Conservation (phyloP, 2,888 invertebrate species). For the Drosophila mimica region DNA sequence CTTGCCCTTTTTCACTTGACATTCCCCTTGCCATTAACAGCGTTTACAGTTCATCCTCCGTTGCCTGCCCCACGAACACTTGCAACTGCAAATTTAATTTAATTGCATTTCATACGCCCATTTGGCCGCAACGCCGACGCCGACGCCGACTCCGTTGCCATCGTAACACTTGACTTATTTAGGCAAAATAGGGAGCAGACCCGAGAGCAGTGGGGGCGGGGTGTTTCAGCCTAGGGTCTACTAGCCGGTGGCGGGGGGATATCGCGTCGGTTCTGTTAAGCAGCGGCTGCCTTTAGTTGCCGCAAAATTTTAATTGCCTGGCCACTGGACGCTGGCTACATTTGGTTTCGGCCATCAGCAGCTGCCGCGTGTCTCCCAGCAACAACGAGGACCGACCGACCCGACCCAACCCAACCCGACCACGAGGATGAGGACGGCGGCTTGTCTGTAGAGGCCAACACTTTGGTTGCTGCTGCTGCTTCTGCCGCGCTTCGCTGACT, state of each 20-base stretch:
- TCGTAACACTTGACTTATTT: conserved; percentile 76
- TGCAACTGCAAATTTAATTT: conserved; percentile 79
- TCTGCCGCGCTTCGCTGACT: conserved; percentile 59
- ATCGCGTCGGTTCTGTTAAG: conserved; percentile 38
- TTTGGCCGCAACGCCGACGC: conserved; percentile 68
- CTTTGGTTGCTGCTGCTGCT: conserved; percentile 32
- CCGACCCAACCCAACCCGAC: conserved; percentile 5
- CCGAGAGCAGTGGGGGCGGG: not conserved
- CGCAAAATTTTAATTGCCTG: conserved; percentile 75
- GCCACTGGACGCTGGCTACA: conserved; percentile 62
- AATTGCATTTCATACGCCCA: conserved; percentile 80
- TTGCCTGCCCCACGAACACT: conserved; percentile 52
- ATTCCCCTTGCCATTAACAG: not conserved
- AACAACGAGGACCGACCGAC: conserved; percentile 25
- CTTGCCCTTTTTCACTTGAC: not conserved
- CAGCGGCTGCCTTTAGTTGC: conserved; percentile 55
- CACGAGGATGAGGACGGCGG: conserved; percentile 26
- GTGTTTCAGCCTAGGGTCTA: conserved; percentile 2
- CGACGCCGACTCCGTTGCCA: conserved; percentile 7
- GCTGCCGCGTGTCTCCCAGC: conserved; percentile 45
- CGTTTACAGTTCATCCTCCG: conserved; percentile 28
- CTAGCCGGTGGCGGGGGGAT: not conserved
- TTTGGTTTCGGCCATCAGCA: conserved; percentile 58
- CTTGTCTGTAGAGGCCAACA: conserved; percentile 47
- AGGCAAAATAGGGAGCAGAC: conserved; percentile 44